Evolutionary conservation across 2,113 vertebrate species (phyloP), one percentile per base, ranked within the genome.

Genomic region (Eptesicus fuscus): DNA sequence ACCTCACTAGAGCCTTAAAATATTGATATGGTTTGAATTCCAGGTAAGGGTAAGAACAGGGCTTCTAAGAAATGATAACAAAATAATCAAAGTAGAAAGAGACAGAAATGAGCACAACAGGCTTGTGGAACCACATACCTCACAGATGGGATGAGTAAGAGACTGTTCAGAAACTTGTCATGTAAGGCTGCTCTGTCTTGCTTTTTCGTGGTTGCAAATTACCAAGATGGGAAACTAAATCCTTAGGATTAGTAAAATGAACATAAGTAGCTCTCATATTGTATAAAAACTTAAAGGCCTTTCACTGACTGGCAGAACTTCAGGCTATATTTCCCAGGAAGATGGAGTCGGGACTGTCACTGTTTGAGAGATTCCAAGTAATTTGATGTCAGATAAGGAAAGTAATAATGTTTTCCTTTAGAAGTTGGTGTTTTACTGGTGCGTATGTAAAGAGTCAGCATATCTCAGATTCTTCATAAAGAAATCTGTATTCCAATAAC

Each of bases 401-500:
- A 61, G 88, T 37, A 65, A 65, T 40, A 77, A 35, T 47, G 5
- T 14, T 83, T 80, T 78, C 17, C 11, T 74, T 91, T 73, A 90
- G 40, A 87, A 94, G 10, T 37, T 7, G 12, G 11, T 2, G 11
- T 61, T 80, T 87, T 87, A 30, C 22, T 84, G 51, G 17, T 47
- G 7, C 30, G 32, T 82, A 59, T 73, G 85, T 82, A 49, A 37
- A 96, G 44, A 94, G 22, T 82, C 49, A 67, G 30, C 9, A 61
- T 94, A 61, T 92, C n/a, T 88, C 71, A 79, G 47, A 51, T 74
- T 63, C 84, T 96, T 91, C 47, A 35, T 90, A 69, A 67, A 87
- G 20, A 88, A 83, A 71, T 93, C 4, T 82, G n/a, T 89, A 40
- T 89, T 93, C 65, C 69, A 30, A 78, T 61, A 73, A 89, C 5